Conservation (phyloP, 1,140 invertebrate species). For the Drosophila bifasciata region DNA sequence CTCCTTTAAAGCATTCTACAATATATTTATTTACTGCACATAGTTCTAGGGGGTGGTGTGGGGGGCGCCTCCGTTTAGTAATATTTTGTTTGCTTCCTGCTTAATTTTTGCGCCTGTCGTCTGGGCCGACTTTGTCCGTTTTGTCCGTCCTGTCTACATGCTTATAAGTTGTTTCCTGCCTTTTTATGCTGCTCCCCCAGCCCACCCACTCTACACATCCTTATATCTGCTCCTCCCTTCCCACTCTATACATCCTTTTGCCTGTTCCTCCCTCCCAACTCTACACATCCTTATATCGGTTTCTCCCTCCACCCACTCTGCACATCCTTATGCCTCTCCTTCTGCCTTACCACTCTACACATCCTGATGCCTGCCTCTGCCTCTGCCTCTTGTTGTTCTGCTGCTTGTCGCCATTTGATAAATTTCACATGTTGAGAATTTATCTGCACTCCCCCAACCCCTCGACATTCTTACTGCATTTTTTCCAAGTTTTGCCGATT, state of each 20-base stretch:
- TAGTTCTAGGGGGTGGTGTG: background rate
- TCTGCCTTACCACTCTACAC: too few relatives aligned
- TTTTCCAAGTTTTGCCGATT: too few relatives aligned
- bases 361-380: background rate
- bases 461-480: slow-evolving; percentile 30
- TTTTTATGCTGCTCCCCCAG: too few relatives aligned
- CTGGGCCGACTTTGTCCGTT: slow-evolving; percentile 39
- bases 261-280: too few relatives aligned
- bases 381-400: slow-evolving; percentile 26
- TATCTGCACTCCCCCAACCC: slow-evolving; percentile 45
- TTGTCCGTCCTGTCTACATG: slow-evolving; percentile 74
- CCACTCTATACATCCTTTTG: background rate
- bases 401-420: slow-evolving; percentile 70
- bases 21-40: slow-evolving; percentile 63
- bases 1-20: slow-evolving; percentile 65
- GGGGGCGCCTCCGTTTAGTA: slow-evolving; percentile 20
- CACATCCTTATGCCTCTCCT: too few relatives aligned
- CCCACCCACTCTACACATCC: background rate
- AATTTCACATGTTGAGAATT: slow-evolving; percentile 76
- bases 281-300: too few relatives aligned
- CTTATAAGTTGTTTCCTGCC: slow-evolving; percentile 79
- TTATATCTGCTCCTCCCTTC: too few relatives aligned
- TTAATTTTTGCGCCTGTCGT: slow-evolving; percentile 75
- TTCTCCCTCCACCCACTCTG: too few relatives aligned
- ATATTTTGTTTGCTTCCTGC: slow-evolving; percentile 61